Conservation (phyloP, 1,140 invertebrate species). For the Pogonomyrmex californicus region DNA sequence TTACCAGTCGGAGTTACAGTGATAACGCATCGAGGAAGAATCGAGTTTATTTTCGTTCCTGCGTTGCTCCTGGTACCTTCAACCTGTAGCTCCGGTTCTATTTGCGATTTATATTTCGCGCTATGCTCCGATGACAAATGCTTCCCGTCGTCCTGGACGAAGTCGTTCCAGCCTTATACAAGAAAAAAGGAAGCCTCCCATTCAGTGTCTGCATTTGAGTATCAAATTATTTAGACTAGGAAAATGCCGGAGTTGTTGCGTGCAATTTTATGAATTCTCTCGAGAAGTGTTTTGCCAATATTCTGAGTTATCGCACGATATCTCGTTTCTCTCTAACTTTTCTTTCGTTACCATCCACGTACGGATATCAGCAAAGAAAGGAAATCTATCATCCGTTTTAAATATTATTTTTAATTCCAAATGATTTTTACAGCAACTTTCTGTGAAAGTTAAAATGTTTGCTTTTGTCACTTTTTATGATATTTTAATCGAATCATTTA, state of each 20-base stretch:
- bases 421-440: not conserved
- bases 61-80: slow-evolving; percentile 44
- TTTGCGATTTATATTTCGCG: slow-evolving; percentile 76
- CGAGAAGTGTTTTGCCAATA: slow-evolving; percentile 26
- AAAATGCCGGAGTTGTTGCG: slow-evolving; percentile 13
- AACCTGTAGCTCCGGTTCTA: slow-evolving; percentile 74
- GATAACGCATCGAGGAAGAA: slow-evolving; percentile 66
- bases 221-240: slow-evolving; percentile 58
- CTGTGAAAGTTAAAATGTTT: not conserved
- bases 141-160: slow-evolving; percentile 43
- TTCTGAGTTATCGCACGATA: slow-evolving; percentile 31
- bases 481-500: not conserved
- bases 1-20: slow-evolving; percentile 51
- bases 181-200: slow-evolving; percentile 14
- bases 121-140: slow-evolving; percentile 70
- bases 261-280: slow-evolving; percentile 44
- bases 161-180: slow-evolving; percentile 10
- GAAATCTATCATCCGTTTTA: not conserved
- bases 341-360: not conserved
- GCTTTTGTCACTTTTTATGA: not conserved
- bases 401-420: slow-evolving; percentile 13
- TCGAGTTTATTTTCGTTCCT: slow-evolving; percentile 73
- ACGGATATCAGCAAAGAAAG: not conserved
- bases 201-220: slow-evolving; percentile 36
- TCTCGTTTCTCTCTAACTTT: slow-evolving; percentile 27